A percentile compares a stretch with the other conserved stretches of the same genome.
Evolutionary conservation across 2,888 invertebrate species (phyloP).

Genomic region (Drosophila demipolita): DNA sequence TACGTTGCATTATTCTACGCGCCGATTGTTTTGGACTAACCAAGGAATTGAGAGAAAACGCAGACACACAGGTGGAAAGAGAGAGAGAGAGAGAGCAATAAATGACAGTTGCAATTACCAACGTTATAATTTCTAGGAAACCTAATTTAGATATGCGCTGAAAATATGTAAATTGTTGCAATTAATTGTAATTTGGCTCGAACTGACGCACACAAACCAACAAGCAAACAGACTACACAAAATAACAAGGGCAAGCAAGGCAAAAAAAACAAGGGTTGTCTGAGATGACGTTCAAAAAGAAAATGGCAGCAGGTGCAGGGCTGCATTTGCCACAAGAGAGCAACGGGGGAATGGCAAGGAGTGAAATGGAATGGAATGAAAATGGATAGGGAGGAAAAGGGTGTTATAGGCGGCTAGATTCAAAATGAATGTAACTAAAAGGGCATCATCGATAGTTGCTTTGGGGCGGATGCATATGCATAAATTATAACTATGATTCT

Average conservation of each 20-base stretch:
- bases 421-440: conserved; percentile 63
- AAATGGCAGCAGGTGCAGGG: conserved; percentile 78
- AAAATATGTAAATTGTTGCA: conserved; percentile 70
- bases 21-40: conserved; percentile 40
- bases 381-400: neutral
- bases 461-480: conserved; percentile 24
- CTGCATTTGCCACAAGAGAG: conserved; percentile 44
- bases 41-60: conserved; percentile 18
- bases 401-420: conserved; percentile 32
- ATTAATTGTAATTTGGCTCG: conserved; percentile 68
- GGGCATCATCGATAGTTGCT: conserved; percentile 59
- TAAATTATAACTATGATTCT: conserved; percentile 45
- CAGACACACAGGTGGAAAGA: conserved; percentile 7
- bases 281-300: conserved; percentile 59
- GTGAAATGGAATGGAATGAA: neutral
- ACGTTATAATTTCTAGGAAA: conserved; percentile 44
- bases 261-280: conserved; percentile 56
- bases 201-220: conserved; percentile 42
- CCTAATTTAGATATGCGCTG: conserved; percentile 32
- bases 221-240: conserved; percentile 43
- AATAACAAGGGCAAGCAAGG: conserved; percentile 25
- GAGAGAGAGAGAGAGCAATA: neutral
- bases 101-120: conserved; percentile 34
- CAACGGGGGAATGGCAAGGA: neutral
- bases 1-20: conserved; percentile 52